These are phyloP conservation scores for Schizotus pectinicornis DNA, from an alignment of 2,888 invertebrate species.

Conservation along the genomic window DNA sequence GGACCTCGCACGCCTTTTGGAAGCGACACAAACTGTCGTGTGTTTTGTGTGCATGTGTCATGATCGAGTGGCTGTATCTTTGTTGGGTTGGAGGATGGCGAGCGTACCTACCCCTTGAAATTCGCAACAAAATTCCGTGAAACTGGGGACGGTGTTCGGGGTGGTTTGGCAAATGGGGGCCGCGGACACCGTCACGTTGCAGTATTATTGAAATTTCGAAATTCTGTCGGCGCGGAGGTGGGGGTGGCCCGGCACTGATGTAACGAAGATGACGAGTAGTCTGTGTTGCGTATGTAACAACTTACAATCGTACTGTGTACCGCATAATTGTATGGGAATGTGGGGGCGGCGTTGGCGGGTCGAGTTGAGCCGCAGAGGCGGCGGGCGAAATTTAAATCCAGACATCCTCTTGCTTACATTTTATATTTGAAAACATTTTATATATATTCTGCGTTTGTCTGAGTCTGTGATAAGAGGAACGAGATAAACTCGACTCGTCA, in stretches of 20 bases:
- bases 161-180: too few relatives aligned
- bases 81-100: constrained; percentile 17
- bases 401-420: constrained; percentile 18
- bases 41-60: constrained; percentile 15
- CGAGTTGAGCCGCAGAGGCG: constrained; percentile 13
- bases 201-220: too few relatives aligned
- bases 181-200: too few relatives aligned
- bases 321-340: constrained; percentile 28
- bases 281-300: constrained; percentile 49
- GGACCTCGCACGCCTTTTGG: constrained; percentile 27
- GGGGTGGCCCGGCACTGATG: too few relatives aligned
- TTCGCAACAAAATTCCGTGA: neutral
- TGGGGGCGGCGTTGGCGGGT: constrained; percentile 31
- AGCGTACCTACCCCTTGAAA: constrained; percentile 27
- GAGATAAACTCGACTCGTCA: constrained; percentile 46
- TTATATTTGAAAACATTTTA: constrained; percentile 12
- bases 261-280: constrained; percentile 37
- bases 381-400: constrained; percentile 12
- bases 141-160: too few relatives aligned
- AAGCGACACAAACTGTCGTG: constrained; percentile 32
- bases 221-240: too few relatives aligned
- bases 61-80: constrained; percentile 38
- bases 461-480: constrained; percentile 42
- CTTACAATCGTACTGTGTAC: constrained; percentile 43
- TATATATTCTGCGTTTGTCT: constrained; percentile 31